These are phyloP conservation scores for Schlechtendalia chinensis DNA, from an alignment of 1,140 invertebrate species.

Conservation along the genomic window DNA sequence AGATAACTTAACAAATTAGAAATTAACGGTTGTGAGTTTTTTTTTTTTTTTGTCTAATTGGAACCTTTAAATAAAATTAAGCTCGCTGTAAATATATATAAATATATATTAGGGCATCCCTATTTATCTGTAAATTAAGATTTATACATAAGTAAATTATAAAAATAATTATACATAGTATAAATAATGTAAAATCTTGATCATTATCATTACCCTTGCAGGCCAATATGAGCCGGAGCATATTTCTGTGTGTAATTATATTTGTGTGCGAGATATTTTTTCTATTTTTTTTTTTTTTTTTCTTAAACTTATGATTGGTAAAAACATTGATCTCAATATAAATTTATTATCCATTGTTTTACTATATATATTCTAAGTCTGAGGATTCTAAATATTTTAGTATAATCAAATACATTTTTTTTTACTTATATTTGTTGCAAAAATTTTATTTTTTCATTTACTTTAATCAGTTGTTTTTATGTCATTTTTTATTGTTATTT, in stretches of 20 bases:
- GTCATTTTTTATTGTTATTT: background rate
- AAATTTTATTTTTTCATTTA: too few species aligned
- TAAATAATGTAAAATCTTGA: constrained; percentile 32
- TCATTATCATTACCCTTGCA: constrained; percentile 7
- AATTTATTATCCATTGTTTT: constrained; percentile 17
- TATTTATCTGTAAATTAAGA: constrained; percentile 40
- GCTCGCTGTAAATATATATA: constrained; percentile 39
- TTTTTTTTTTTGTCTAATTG: constrained; percentile 24
- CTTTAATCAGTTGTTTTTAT: constrained; percentile 18
- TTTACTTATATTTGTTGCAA: background rate
- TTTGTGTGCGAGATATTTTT: constrained; percentile 3
- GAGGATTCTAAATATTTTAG: background rate
- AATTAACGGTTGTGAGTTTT: constrained; percentile 47
- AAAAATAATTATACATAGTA: constrained; percentile 38
- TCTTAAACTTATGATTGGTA: constrained; percentile 7
- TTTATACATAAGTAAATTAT: constrained; percentile 40
- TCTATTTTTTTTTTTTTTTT: too few species aligned
- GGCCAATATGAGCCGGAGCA: background rate
- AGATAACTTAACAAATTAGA: constrained; percentile 40
- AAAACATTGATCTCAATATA: constrained; percentile 35
- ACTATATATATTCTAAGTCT: constrained; percentile 13
- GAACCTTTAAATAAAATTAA: constrained; percentile 33
- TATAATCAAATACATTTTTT: background rate
- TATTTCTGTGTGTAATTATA: constrained; percentile 8
- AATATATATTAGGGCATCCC: constrained; percentile 36